Evolutionary conservation across 2,797 vertebrate genomes (phyloP).

Genomic region (Pagetopsis macropterus): DNA sequence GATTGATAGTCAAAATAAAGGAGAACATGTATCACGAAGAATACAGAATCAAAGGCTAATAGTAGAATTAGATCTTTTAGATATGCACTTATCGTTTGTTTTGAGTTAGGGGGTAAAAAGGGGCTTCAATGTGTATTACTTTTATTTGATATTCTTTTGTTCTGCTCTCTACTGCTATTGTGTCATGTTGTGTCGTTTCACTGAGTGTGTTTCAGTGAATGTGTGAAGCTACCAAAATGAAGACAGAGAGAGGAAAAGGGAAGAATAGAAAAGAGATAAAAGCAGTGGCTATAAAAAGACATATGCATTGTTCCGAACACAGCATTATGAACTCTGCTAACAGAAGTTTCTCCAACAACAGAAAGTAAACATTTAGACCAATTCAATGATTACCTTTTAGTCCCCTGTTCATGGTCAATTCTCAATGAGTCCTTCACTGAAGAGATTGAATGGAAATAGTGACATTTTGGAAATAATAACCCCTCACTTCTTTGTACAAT

Average conservation of each 20-base stretch:
- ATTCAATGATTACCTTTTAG: constrained; percentile 36
- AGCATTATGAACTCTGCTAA: constrained; percentile 24
- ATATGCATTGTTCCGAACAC: background rate
- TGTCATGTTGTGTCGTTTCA: background rate
- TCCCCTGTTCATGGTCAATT: constrained; percentile 5
- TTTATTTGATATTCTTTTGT: constrained; percentile 28
- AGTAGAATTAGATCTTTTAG: background rate
- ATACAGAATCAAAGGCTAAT: constrained; percentile 8
- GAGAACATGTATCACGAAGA: background rate
- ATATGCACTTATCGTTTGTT: constrained; percentile 12
- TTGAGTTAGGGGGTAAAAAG: background rate
- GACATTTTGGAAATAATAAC: constrained; percentile 12
- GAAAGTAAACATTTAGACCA: constrained; percentile 26
- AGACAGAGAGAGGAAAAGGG: background rate
- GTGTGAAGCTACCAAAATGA: constrained; percentile 1
- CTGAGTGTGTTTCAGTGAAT: constrained; percentile 8
- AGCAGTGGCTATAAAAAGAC: background rate
- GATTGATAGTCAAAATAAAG: constrained; percentile 1
- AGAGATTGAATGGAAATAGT: constrained; percentile 13
- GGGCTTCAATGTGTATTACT: constrained; percentile 15
- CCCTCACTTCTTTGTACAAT: background rate
- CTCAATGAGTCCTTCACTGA: constrained; percentile 20
- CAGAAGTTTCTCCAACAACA: constrained; percentile 11
- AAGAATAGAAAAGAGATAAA: background rate
- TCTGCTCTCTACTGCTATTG: background rate